Evolutionary conservation across 2,888 invertebrate species (phyloP).

Genomic region (Byasa hedistus): DNA sequence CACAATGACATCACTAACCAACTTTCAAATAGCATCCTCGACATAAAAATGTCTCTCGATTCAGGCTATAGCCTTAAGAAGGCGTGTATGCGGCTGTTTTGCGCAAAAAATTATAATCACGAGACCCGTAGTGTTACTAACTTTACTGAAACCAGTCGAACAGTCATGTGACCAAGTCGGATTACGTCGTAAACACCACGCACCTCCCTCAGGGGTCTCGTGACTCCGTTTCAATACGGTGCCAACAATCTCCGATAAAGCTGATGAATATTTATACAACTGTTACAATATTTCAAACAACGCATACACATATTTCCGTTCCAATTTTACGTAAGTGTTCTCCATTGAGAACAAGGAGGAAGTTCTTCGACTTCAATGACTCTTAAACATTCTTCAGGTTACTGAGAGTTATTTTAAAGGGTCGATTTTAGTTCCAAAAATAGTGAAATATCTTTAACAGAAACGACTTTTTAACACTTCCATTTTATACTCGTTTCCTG

Average conservation of each 20-base stretch:
- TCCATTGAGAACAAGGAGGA: not conserved
- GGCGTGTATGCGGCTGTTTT: conserved; percentile 6
- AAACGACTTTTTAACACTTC: too few species aligned
- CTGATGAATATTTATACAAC: conserved; percentile 15
- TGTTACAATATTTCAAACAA: conserved; percentile 8
- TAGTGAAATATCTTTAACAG: too few species aligned
- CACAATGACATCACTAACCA: conserved; percentile 16
- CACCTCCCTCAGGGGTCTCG: conserved; percentile 3
- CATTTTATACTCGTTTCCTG: too few species aligned
- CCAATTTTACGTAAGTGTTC: not conserved
- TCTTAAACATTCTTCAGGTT: too few species aligned
- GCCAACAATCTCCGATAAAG: conserved; percentile 7
- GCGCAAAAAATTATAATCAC: conserved; percentile 14
- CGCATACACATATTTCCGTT: not conserved
- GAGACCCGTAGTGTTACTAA: conserved; percentile 13
- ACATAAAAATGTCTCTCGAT: conserved; percentile 21
- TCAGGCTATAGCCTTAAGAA: conserved; percentile 12
- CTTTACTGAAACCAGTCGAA: conserved; percentile 22
- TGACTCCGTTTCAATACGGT: conserved; percentile 9
- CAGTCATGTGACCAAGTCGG: conserved; percentile 21
- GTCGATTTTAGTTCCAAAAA: too few species aligned
- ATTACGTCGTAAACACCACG: conserved; percentile 13
- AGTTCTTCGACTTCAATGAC: not conserved
- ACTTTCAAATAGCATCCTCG: conserved; percentile 19
- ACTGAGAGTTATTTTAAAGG: too few species aligned